These are phyloP conservation scores for Oncorhynchus gorbuscha DNA, from an alignment of 2,113 vertebrate species.

Conservation along the genomic window DNA sequence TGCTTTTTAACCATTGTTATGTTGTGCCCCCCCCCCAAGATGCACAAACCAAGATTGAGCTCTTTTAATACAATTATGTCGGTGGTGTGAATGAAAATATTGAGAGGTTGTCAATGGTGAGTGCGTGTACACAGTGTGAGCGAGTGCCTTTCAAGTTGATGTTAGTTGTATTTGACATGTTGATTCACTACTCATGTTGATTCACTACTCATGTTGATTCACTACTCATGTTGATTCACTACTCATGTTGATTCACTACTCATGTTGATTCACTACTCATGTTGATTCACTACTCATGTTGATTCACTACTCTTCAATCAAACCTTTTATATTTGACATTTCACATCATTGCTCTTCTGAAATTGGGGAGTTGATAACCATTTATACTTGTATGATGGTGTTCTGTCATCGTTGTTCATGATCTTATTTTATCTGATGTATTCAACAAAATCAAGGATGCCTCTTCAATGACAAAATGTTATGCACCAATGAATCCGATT, in stretches of 20 bases:
- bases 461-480: too few species aligned
- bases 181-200: background rate
- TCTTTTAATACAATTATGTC: background rate
- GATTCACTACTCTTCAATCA: background rate
- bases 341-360: slow-evolving; percentile 2
- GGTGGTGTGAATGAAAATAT: background rate
- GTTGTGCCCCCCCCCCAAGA: background rate
- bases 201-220: background rate
- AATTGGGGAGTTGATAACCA: slow-evolving; percentile 16
- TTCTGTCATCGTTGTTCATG: background rate
- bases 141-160: slow-evolving; percentile 10
- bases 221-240: too few species aligned
- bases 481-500: too few species aligned
- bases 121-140: slow-evolving; percentile 1
- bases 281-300: background rate
- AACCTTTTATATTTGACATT: slow-evolving; percentile 3
- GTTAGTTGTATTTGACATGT: slow-evolving; percentile 1
- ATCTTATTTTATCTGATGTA: too few species aligned
- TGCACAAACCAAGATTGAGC: too few species aligned
- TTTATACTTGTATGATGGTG: slow-evolving; percentile 29
- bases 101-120: background rate
- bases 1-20: slow-evolving; percentile 33
- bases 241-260: too few species aligned
- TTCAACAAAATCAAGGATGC: too few species aligned
- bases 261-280: too few species aligned